Conservation (phyloP, 2,113 vertebrate genomes). For the Panurus biarmicus region DNA sequence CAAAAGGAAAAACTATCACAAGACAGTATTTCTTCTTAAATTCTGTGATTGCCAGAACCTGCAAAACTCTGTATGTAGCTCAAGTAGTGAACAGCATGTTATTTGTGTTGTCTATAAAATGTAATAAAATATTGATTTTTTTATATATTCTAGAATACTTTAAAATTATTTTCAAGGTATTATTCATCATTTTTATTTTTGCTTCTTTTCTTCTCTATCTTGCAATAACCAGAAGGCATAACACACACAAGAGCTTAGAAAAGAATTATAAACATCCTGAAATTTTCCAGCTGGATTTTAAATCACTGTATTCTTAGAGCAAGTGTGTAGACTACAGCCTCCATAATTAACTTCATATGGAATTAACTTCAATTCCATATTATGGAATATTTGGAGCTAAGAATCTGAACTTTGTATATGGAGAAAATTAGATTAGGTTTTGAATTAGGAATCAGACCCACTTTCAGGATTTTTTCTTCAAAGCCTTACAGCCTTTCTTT, state of each 20-base stretch:
- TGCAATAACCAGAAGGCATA: neutral
- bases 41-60: neutral
- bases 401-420: neutral
- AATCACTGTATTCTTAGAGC: neutral
- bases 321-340: neutral
- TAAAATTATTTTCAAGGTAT: neutral
- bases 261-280: neutral
- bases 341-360: neutral
- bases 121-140: neutral
- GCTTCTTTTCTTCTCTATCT: neutral
- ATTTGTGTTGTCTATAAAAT: neutral
- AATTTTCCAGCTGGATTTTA: neutral
- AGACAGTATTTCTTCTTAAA: neutral
- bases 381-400: neutral
- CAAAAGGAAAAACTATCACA: neutral
- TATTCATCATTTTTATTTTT: neutral
- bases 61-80: neutral
- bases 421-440: neutral
- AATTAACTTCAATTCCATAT: too few relatives aligned
- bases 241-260: neutral
- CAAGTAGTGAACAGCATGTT: neutral
- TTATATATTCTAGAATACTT: neutral
- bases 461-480: neutral
- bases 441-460: neutral
- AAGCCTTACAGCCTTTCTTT: neutral